Evolutionary conservation across 2,797 vertebrate genomes (phyloP).

Genomic region (Halcyon smyrnensis): DNA sequence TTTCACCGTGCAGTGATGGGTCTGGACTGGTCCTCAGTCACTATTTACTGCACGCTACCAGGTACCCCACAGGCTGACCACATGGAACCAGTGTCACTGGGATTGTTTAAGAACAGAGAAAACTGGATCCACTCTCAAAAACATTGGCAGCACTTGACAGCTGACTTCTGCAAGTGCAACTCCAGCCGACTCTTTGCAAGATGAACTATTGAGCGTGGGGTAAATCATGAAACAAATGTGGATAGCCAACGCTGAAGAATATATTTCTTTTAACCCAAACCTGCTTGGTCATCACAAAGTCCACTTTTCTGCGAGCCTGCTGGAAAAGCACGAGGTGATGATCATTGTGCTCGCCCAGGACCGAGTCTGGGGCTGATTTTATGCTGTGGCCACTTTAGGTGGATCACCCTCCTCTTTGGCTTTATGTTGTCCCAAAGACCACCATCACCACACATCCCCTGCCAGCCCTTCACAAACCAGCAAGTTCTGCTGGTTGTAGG

Average conservation of each 20-base stretch:
- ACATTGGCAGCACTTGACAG: background rate
- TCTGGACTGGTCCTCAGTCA: background rate
- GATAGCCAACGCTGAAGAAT: background rate
- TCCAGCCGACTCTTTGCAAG: background rate
- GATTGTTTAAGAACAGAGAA: background rate
- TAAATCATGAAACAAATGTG: fast-evolving
- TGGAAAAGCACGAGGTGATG: background rate
- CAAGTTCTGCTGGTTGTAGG: no score
- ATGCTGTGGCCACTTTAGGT: fast-evolving
- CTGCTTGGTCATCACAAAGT: background rate
- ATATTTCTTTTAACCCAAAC: background rate
- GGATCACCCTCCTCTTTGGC: no score
- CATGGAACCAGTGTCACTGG: background rate
- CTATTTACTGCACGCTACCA: no score
- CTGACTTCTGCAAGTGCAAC: background rate
- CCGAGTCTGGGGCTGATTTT: background rate
- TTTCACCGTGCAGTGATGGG: background rate
- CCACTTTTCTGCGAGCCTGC: background rate
- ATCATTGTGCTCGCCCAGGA: background rate
- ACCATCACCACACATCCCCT: background rate
- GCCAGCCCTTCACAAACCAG: background rate
- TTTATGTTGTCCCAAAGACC: no score
- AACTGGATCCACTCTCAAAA: background rate
- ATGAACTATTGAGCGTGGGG: background rate
- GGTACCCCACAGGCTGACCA: background rate